These are phyloP conservation scores for Drosophila subsilvestris DNA, from an alignment of 2,888 invertebrate species.

Conservation along the genomic window DNA sequence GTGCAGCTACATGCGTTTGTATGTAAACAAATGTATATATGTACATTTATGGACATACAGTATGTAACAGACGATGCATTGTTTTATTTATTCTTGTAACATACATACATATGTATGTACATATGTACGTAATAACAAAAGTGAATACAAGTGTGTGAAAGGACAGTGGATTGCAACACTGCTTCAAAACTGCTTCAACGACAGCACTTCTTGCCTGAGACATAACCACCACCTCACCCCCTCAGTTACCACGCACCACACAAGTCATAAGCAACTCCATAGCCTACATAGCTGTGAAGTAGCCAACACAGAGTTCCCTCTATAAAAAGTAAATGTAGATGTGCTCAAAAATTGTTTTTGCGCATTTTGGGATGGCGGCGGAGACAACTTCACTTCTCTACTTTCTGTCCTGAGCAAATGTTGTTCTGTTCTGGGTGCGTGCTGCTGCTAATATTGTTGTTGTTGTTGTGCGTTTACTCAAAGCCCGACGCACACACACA, in stretches of 20 bases:
- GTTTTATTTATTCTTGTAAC: conserved; percentile 14
- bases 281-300: too few relatives aligned
- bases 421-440: conserved; percentile 28
- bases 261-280: too few relatives aligned
- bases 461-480: conserved; percentile 18
- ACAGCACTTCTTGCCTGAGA: too few relatives aligned
- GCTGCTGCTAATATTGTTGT: conserved; percentile 20
- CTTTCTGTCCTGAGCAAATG: conserved; percentile 7
- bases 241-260: too few relatives aligned
- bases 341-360: too few relatives aligned
- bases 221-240: too few relatives aligned
- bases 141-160: not conserved
- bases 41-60: too few relatives aligned
- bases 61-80: conserved; percentile 6
- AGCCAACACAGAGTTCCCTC: too few relatives aligned
- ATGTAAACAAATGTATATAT: not conserved
- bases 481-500: conserved; percentile 1
- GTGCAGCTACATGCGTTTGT: conserved; percentile 1
- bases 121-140: conserved; percentile 8
- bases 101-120: not conserved
- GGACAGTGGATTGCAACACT: not conserved
- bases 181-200: not conserved
- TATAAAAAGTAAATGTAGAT: too few relatives aligned
- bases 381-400: conserved; percentile 1
- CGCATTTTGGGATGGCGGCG: not conserved